A percentile compares a stretch with the other conserved stretches of the same genome.
These are phyloP conservation scores for Calliphora vicina DNA, from an alignment of 1,140 invertebrate species.

Conservation along the genomic window DNA sequence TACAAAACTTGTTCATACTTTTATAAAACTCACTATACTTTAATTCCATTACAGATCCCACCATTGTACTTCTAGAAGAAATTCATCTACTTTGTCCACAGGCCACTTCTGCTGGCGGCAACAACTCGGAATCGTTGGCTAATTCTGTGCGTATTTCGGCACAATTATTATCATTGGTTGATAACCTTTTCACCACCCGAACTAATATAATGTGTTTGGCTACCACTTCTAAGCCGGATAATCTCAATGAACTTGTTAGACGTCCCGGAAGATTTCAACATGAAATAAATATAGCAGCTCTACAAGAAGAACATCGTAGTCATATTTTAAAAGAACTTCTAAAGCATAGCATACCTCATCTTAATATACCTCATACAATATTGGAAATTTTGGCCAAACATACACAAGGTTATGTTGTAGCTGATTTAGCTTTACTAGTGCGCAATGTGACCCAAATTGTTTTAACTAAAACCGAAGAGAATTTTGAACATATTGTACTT, in stretches of 20 bases:
- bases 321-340: constrained; percentile 40
- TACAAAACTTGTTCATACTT: background rate
- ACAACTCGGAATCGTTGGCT: constrained; percentile 40
- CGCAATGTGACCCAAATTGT: constrained; percentile 44
- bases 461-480: background rate
- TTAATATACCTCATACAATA: constrained; percentile 9
- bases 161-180: constrained; percentile 60
- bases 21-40: background rate
- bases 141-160: constrained; percentile 53
- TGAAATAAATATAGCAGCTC: constrained; percentile 69
- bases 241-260: constrained; percentile 56
- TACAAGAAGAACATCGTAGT: constrained; percentile 63
- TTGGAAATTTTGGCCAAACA: constrained; percentile 48
- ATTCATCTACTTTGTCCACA: constrained; percentile 59
- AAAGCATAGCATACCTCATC: constrained; percentile 7
- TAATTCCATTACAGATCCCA: constrained; percentile 42
- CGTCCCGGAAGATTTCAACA: constrained; percentile 61
- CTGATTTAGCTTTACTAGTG: constrained; percentile 49
- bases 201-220: constrained; percentile 60
- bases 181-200: constrained; percentile 49
- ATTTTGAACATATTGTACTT: background rate
- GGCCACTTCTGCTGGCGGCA: background rate
- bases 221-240: constrained; percentile 58
- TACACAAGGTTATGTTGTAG: constrained; percentile 55
- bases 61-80: constrained; percentile 61